phyloP scores from a whole-genome alignment of 2,888 invertebrate genomes.

The Stenodema calcarata region DNA sequence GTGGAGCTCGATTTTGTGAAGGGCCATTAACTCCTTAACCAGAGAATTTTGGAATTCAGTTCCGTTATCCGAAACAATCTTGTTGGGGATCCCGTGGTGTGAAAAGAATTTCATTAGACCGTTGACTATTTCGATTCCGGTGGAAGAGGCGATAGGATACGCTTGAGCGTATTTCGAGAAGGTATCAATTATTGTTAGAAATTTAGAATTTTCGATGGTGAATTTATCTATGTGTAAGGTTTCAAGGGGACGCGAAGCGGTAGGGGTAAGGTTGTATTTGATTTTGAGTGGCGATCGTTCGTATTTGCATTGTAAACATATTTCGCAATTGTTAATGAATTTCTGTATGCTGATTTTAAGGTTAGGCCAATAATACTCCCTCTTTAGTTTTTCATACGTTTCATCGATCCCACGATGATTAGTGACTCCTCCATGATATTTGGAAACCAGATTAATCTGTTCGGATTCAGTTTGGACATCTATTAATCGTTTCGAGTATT shows the following conservation, averaged over 20 bases:
- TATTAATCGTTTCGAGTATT: not conserved
- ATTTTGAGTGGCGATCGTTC: not conserved
- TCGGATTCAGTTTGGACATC: not conserved
- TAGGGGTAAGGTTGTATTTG: not conserved
- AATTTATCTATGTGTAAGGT: not conserved
- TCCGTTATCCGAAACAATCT: constrained; percentile 24
- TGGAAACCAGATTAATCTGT: not conserved
- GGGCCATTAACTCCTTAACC: not conserved
- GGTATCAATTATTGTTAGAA: not conserved
- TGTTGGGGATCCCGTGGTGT: constrained; percentile 20
- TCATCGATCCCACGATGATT: not conserved
- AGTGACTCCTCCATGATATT: not conserved
- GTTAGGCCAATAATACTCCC: constrained; percentile 4
- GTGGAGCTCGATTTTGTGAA: constrained; percentile 30
- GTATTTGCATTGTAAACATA: not conserved
- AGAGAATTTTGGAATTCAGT: constrained; percentile 18
- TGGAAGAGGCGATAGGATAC: not conserved
- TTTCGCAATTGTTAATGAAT: not conserved
- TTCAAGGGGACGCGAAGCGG: not conserved
- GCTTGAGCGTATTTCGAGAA: constrained; percentile 21
- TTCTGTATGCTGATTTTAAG: not conserved
- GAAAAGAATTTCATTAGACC: not conserved
- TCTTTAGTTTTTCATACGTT: not conserved
- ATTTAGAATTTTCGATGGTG: not conserved
- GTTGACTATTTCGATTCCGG: not conserved